Evolutionary conservation across 2,888 invertebrate species (phyloP).

Genomic region (Neelides folsomi): DNA sequence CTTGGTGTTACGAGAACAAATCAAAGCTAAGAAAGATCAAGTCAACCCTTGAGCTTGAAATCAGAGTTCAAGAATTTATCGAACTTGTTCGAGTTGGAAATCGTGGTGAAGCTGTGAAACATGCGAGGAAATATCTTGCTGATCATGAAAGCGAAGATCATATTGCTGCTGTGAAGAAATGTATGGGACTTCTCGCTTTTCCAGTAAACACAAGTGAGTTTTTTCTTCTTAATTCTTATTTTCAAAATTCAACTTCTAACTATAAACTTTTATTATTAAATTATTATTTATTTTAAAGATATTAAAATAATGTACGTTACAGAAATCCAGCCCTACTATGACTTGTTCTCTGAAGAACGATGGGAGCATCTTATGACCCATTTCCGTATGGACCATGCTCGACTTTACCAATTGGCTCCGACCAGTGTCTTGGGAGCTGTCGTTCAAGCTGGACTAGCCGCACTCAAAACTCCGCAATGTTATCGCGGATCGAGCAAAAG

Average conservation of each 20-base stretch:
- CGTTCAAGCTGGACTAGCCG: constrained; percentile 83
- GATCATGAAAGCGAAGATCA: constrained; percentile 64
- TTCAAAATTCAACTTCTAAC: neutral
- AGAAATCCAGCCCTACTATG: constrained; percentile 38
- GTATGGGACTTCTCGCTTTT: constrained; percentile 91
- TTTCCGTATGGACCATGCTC: constrained; percentile 86
- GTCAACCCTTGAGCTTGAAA: constrained; percentile 88
- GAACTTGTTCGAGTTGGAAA: constrained; percentile 78
- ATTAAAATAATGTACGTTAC: constrained; percentile 1
- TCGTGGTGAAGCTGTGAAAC: constrained; percentile 81
- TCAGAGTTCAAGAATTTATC: constrained; percentile 85
- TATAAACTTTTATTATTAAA: neutral
- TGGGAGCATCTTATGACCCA: constrained; percentile 77
- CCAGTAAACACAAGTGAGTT: constrained; percentile 58
- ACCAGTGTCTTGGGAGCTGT: constrained; percentile 84
- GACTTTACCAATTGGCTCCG: constrained; percentile 80
- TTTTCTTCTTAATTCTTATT: neutral
- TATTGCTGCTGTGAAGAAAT: constrained; percentile 56
- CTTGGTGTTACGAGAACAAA: constrained; percentile 94
- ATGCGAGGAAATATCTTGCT: constrained; percentile 85
- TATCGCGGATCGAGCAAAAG: constrained; percentile 47
- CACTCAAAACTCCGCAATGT: constrained; percentile 74
- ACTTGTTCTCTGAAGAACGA: constrained; percentile 48
- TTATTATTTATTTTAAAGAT: neutral
- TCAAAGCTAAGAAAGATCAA: constrained; percentile 86